Evolutionary conservation across 2,888 invertebrate species (phyloP), one percentile per base, ranked within the genome.

Genomic region (Limnephilus auricula): DNA sequence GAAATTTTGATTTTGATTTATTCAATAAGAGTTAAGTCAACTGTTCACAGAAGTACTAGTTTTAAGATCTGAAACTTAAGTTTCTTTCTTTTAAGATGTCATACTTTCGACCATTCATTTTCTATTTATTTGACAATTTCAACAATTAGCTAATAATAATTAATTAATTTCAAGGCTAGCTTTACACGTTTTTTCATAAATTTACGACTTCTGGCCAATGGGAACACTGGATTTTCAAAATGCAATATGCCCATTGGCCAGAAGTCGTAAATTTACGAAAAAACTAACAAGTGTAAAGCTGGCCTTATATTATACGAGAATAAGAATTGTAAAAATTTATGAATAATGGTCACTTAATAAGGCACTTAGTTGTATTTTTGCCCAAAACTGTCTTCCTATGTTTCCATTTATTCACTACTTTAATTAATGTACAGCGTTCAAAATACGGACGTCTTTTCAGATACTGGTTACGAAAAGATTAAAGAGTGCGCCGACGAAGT

Each of bases 391-490:
- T 50, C 18, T 50, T 65, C 18, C 25, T 65, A 65, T 65, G 18
- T 65, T 65, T 65, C 25, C 25, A 25, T 65, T 25, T 65, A 65
- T 65, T 65, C 18, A 65, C 18, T 25, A 65, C 65, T 65, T n/a
- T 65, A 25, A 65, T n/a, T 2, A n/a, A 65, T n/a, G 25, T 9
- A 65, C 25, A 65, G 65, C 25, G 9, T n/a, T n/a, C 25, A 65
- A 65, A 65, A 65, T 65, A 65, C n/a, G n/a, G 65, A 65, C 0
- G 2, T n/a, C 65, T 25, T 82, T 82, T 82, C 82, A 82, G 85
- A 40, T 32, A 85, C 40, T 45, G 40, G n/a, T 5, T 85, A n/a
- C 25, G 85, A 45, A 50, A 85, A 9, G 45, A 85, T 85, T 50
- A 40, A 85, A 15, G 15, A 18, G n/a, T 40, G 30, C 85, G 6